Base-by-base conservation (phyloP, 2,888 invertebrate genomes). In the Scotopteryx bipunctaria region DNA sequence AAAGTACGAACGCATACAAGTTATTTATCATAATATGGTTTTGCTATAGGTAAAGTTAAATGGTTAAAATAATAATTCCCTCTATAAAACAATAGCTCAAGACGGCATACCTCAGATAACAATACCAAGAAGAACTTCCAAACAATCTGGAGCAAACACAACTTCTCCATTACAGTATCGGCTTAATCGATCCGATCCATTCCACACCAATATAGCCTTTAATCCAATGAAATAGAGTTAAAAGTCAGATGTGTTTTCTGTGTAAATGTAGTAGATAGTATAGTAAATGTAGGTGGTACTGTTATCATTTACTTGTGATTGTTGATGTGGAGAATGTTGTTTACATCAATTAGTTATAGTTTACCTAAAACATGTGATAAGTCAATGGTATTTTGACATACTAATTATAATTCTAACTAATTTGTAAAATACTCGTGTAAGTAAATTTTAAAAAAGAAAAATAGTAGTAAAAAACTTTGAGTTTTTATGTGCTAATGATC, bases 101-200 rank as follows among this genome's bases (percentile, higher is more conserved):
- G 61, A 65, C 63, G 56, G 57, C 62, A 68, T 66, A 52, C 66
- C 62, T 57, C 54, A 60, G 63, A 70, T 66, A 69, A 59, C 64
- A 64, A 44, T 46, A 57, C 23, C 8, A 62, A 68, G 53, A 50
- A 47, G 52, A 64, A 69, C 63, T 68, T 72, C 54, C 41, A 44
- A 72, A 77, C 68, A 69, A 74, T 76, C 70, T 66, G 65, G 58
- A 68, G 67, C 73, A 64, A 71, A 71, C 75, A 71, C 67, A 77
- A 77, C 71, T 77, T 73, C 67, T 69, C 72, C 73, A 79, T 78
- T 80, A 77, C 67, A 59, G 61, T 64, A 73, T 73, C 69, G 57
- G 69, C 59, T 74, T 70, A 73, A 72, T 73, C 73, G 69, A 75
- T 70, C 66, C 55, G 48, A 42, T 57, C 4, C 17, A 23, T 35